Evolutionary conservation across 2,113 vertebrate species (phyloP).

Genomic region (Gracilinanus agilis): DNA sequence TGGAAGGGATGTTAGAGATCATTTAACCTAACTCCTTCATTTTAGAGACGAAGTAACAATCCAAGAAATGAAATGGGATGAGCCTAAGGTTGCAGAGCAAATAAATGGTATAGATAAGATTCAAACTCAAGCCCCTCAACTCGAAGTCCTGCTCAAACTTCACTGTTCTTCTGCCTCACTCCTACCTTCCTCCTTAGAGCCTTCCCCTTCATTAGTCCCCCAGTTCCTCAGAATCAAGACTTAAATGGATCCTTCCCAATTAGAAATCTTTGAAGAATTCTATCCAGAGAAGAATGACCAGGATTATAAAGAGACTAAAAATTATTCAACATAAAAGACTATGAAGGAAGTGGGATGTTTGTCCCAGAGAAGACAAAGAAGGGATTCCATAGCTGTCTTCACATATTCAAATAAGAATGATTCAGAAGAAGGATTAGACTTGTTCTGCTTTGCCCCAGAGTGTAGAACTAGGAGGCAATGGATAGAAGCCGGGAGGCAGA

Average conservation of each 20-base stretch:
- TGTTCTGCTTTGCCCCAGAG: neutral
- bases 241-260: neutral
- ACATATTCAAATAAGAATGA: slow-evolving; percentile 5
- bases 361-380: neutral
- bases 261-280: neutral
- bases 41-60: neutral
- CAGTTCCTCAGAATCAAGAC: neutral
- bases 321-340: neutral
- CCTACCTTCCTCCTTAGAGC: neutral
- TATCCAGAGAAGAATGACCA: neutral
- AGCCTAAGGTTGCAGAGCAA: neutral
- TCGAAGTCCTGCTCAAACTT: slow-evolving; percentile 43
- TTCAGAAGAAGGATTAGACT: neutral
- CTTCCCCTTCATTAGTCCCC: neutral
- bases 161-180: neutral
- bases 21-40: neutral
- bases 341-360: neutral
- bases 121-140: neutral
- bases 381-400: neutral
- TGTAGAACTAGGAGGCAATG: neutral
- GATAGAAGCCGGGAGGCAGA: neutral
- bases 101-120: neutral
- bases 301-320: neutral
- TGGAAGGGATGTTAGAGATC: neutral
- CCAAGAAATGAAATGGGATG: neutral